A percentile compares a stretch with the other conserved stretches of the same genome.
Evolutionary conservation across 2,888 invertebrate genomes (phyloP).

Genomic region (Myopa testacea): DNA sequence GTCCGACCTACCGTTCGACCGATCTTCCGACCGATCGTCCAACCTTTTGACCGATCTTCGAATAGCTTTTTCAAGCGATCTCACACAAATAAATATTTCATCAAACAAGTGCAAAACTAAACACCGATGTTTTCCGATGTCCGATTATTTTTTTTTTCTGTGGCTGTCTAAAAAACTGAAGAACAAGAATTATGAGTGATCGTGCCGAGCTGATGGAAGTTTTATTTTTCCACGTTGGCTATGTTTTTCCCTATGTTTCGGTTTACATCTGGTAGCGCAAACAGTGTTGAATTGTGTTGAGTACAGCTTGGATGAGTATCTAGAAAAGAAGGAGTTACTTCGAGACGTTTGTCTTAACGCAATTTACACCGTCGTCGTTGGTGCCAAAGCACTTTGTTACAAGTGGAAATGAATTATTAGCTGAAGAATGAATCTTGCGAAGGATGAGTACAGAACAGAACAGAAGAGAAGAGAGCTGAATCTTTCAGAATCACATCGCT

Average conservation of each 20-base stretch:
- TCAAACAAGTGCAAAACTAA: too few species aligned
- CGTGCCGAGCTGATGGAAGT: slow-evolving; percentile 5
- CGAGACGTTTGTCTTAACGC: slow-evolving; percentile 54
- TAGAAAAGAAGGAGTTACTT: slow-evolving; percentile 7
- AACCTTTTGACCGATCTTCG: neutral
- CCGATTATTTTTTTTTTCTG: neutral
- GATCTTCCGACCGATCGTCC: neutral
- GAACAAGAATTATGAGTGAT: slow-evolving; percentile 29
- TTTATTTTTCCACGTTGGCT: neutral
- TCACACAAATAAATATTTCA: too few species aligned
- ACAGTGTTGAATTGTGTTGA: slow-evolving; percentile 1
- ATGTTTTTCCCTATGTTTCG: neutral
- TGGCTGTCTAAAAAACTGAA: neutral
- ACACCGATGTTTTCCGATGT: too few species aligned
- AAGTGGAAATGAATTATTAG: slow-evolving; percentile 33
- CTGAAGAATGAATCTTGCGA: neutral
- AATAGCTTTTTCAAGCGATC: too few species aligned
- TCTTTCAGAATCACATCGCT: too few species aligned
- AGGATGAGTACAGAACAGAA: neutral
- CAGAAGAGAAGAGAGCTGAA: too few species aligned
- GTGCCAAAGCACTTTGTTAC: slow-evolving; percentile 28
- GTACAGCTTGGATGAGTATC: neutral
- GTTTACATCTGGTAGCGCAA: slow-evolving; percentile 14
- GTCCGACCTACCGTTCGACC: too few species aligned
- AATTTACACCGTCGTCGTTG: slow-evolving; percentile 53